Evolutionary conservation across 2,797 vertebrate genomes (phyloP), one percentile per base, ranked within the genome.

Genomic region (Natrix natrix): DNA sequence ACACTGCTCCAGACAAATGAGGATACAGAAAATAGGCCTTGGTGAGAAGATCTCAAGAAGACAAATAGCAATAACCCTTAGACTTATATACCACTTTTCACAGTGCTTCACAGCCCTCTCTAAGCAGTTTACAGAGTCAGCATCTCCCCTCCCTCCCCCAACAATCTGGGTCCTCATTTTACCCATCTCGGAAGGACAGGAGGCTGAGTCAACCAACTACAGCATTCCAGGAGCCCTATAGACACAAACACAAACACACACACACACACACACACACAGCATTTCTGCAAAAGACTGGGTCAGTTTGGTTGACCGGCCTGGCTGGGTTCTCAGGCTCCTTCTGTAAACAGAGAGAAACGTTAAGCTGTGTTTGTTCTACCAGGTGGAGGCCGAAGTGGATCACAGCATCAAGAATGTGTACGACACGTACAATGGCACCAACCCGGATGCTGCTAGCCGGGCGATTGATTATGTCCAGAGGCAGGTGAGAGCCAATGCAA

Each of bases 391-490:
- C 93, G 98, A 99, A 96, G 99, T 99, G 93, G 98, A 99, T 97
- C 98, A 98, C 96, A 99, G 99, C 95, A 99, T 99, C 96, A 98
- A 95, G 96, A 99, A 99, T 96, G 99, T 99, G 2, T 99, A 99
- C 95, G 98, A 99, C 56, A 97, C 99, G 83, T 99, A 99, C 97
- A 99, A 99, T 0, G 99, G 99, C 89, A 99, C 98, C 89, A 99
- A 98, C 95, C 98, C 98, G 1, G 99, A 99, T 28, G 99, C 99
- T 86, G 98, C 99, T 14, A 99, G 99, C 95, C 98, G 99, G 5
- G 99, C 99, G 54, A 99, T 99, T 94, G 99, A 99, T 96, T 99
- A 99, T 89, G 99, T 99, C 94, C 99, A 99, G 97, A 98, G 98
- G 94, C 99, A 99, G 98, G 99, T 99, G 96, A 98, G 98, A 69